A percentile compares a stretch with the other conserved stretches of the same genome.
Conservation (phyloP, 2,888 invertebrate species). For the Lasius fuliginosus region DNA sequence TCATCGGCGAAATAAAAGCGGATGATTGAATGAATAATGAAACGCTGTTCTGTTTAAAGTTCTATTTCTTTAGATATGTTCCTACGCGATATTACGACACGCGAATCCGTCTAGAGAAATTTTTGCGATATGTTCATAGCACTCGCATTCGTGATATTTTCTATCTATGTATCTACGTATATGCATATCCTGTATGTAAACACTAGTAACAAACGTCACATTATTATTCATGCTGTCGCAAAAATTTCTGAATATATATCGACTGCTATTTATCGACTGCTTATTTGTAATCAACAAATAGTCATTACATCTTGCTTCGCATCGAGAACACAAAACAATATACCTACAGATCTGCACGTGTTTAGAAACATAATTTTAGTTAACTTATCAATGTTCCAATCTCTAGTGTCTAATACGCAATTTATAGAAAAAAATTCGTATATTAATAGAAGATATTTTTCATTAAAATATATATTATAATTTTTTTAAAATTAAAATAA, state of each 20-base stretch:
- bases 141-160: neutral
- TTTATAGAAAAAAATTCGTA: neutral
- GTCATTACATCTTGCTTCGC: neutral
- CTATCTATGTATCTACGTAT: neutral
- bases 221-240: neutral
- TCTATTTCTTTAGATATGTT: neutral
- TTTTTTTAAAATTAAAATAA: neutral
- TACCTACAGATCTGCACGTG: neutral
- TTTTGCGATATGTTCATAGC: neutral
- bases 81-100: neutral
- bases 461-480: neutral
- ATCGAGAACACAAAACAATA: neutral
- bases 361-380: constrained; percentile 4
- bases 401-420: neutral
- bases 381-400: neutral
- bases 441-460: neutral
- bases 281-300: neutral
- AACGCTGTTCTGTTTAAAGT: neutral
- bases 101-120: neutral
- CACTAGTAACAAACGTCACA: neutral
- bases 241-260: neutral
- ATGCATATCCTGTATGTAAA: neutral
- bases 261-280: neutral
- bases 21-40: neutral
- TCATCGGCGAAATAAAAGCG: neutral